Evolutionary conservation across 1,140 invertebrate genomes (phyloP), one percentile per base, ranked within the genome.

Genomic region (Dufourea novaeangliae): DNA sequence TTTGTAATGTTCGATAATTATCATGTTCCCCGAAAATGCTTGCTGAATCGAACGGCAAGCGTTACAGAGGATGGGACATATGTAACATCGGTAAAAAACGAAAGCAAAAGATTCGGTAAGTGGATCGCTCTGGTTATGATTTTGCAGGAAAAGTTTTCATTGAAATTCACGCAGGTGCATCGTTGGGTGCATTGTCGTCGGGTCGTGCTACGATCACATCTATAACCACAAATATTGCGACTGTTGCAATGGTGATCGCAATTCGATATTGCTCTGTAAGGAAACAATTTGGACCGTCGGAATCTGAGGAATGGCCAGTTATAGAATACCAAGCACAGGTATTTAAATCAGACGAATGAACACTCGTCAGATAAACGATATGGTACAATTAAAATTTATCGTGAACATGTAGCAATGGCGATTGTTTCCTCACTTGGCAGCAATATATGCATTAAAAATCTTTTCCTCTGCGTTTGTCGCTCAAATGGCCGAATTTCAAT

Each of bases 1-100:
- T 98, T 98, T 89, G 90, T 98, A 57, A 94, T 97, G 87, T 98
- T 99, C 88, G 94, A 97, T 75, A 95, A 98, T 82, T 98, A 97
- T 91, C 92, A 94, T 79, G 96, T 99, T 87, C 96, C 97, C 20
- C 94, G 95, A 44, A 95, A 95, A 88, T 95, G 95, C 92, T 92
- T 99, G 12, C 93, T 99, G 17, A 98, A 98, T 91, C 95, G 95
- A 89, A 97, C 95, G 14, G 97, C 97, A 11, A 97, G 98, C 92
- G 97, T 99, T 7, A 96, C 96, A 0, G 93, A 95, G 27, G 95
- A 97, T 52, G 98, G 98, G 10, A 93, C 94, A 86, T 99, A 98
- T 90, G 93, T 97, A 14, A 95, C 96, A 56, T 94, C 94, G 1
- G 94, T 96, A 77, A 96, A 96, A 73, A 95, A 97, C 84, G 95